phyloP scores from a whole-genome alignment of 1,140 invertebrate genomes.

The Calycopis cecrops region DNA sequence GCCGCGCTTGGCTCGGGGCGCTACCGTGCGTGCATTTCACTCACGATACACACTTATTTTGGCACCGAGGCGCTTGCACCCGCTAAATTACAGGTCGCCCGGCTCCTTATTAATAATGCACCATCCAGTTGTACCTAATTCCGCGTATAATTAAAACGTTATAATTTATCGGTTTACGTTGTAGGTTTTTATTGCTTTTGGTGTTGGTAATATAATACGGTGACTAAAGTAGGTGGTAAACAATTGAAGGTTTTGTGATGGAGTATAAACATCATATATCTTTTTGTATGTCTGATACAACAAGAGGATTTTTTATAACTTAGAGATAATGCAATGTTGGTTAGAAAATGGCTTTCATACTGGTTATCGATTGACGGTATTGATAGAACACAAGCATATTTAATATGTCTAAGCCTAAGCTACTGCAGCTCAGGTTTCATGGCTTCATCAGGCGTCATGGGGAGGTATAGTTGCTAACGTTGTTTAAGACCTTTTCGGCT shows the following conservation, averaged over 20 bases:
- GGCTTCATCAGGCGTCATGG: too few relatives aligned
- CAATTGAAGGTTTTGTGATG: conserved; percentile 1
- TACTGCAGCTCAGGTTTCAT: too few relatives aligned
- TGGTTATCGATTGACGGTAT: too few relatives aligned
- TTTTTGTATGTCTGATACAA: too few relatives aligned
- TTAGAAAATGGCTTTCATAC: too few relatives aligned
- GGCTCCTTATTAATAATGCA: conserved; percentile 48
- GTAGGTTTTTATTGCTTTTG: not conserved
- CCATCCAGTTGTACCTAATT: conserved; percentile 25
- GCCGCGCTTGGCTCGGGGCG: conserved; percentile 49
- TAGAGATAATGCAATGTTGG: too few relatives aligned
- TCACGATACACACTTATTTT: conserved; percentile 60
- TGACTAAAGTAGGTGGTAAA: not conserved
- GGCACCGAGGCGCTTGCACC: conserved; percentile 42
- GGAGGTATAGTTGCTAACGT: too few relatives aligned
- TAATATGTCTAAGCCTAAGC: too few relatives aligned
- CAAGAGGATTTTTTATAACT: too few relatives aligned
- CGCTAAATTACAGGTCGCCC: conserved; percentile 35
- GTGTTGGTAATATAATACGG: not conserved
- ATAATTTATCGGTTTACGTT: not conserved
- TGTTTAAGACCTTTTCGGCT: too few relatives aligned
- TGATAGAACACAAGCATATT: too few relatives aligned
- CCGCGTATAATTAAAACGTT: conserved; percentile 11
- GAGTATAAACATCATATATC: too few relatives aligned
- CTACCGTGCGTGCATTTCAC: conserved; percentile 57